Base-by-base conservation (phyloP, 2,113 vertebrate species). In the Orthonyx spaldingii region DNA sequence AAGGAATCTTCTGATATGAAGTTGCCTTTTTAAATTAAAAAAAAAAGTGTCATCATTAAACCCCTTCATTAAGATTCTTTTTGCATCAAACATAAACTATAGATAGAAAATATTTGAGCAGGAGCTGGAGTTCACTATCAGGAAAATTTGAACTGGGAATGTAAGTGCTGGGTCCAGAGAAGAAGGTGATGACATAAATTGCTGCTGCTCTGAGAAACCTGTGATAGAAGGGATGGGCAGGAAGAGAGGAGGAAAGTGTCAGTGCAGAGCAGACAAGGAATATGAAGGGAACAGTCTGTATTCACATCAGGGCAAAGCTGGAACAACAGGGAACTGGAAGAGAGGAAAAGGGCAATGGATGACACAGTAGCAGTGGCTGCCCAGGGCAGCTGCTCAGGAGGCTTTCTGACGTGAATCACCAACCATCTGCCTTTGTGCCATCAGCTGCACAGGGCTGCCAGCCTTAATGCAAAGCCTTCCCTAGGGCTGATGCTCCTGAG, bases 51-150 rank as follows among this genome's bases (percentile, higher is more conserved):
- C 26, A 63, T 72, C 66, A 84, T 88, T 56, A 75, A 87, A 65
- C 17, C 13, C 13, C 28, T 90, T 30, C 64, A 75, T 80, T 70
- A 84, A 94, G 91, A 92, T 57, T 66, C 8, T 35, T 77, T 87
- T 92, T 86, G 87, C 3, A 80, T 88, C 89, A 92, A 96, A 89
- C 44, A 84, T 93, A 77, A 96, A 84, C 56, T 90, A 85, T 84
- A 89, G 66, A 84, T 86, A 94, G 87, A 96, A 98, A 97, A 91
- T 88, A 94, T 80, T 53, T 89, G 49, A 93, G 49, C 61, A 72
- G 71, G 91, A 96, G 49, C 77, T 95, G 75, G 87, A 89, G 70
- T 75, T 79, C 64, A 41, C 32, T 91, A 13, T 52, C 46, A 71
- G n/a, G 84, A 70, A 93, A 83, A 93, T 90, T 66, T 23, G 91